These are phyloP conservation scores for Eupeodes luniger DNA, from an alignment of 2,888 invertebrate species.

Conservation along the genomic window DNA sequence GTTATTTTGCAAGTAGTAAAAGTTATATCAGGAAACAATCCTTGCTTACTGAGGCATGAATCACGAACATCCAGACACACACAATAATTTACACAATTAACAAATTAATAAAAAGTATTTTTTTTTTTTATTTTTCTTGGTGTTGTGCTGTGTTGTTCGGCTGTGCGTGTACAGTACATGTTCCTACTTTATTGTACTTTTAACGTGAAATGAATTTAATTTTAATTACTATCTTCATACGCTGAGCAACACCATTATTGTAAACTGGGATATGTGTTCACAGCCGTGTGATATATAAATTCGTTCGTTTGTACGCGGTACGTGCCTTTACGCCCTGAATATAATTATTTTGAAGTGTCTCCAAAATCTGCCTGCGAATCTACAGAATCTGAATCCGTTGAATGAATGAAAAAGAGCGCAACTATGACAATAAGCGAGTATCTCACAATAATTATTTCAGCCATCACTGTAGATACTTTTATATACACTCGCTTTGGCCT, in stretches of 20 bases:
- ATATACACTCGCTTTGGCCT: too few relatives aligned
- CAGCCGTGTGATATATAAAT: conserved; percentile 39
- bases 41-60: conserved; percentile 9
- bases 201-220: conserved; percentile 56
- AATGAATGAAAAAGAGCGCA: neutral
- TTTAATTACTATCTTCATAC: conserved; percentile 52
- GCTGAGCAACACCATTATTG: neutral
- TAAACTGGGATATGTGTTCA: neutral
- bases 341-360: conserved; percentile 15
- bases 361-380: neutral
- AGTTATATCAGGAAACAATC: conserved; percentile 10
- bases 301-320: neutral
- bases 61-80: conserved; percentile 28
- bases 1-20: neutral
- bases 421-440: conserved; percentile 35
- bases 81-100: conserved; percentile 66
- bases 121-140: conserved; percentile 9
- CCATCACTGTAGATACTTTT: neutral
- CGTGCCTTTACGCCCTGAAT: conserved; percentile 28
- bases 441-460: conserved; percentile 21
- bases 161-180: conserved; percentile 18
- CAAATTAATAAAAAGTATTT: conserved; percentile 63
- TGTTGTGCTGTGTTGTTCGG: neutral
- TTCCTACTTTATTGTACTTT: conserved; percentile 50
- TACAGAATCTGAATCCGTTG: too few relatives aligned